phyloP scores from a whole-genome alignment of 2,888 invertebrate species.

The Pristionchus exspectatus region DNA sequence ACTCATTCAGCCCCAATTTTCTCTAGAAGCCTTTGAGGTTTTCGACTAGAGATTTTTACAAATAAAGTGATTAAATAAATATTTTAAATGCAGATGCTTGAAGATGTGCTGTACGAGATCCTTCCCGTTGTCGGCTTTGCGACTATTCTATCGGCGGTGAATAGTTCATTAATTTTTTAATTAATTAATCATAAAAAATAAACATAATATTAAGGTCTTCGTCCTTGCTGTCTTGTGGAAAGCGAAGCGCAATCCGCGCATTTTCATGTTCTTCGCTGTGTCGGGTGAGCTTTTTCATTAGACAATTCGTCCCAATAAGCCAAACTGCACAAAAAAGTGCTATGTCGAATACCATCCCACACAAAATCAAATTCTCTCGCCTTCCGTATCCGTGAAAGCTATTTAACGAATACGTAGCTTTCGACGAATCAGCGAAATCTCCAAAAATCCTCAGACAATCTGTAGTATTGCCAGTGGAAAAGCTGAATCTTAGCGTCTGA shows the following conservation, averaged over 20 bases:
- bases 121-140: slow-evolving; percentile 64
- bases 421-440: too few species aligned
- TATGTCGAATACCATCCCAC: not conserved
- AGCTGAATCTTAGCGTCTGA: too few species aligned
- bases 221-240: slow-evolving; percentile 7
- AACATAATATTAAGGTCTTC: not conserved
- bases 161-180: not conserved
- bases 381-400: too few species aligned
- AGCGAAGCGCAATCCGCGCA: slow-evolving; percentile 17
- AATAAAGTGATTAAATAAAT: not conserved
- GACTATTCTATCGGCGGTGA: not conserved
- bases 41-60: not conserved
- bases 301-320: not conserved
- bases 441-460: too few species aligned
- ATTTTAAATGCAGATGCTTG: slow-evolving; percentile 59
- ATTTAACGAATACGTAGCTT: too few species aligned
- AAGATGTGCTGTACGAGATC: slow-evolving; percentile 67
- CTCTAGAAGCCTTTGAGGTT: too few species aligned
- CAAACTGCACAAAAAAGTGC: too few species aligned
- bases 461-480: too few species aligned
- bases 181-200: not conserved
- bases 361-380: not conserved
- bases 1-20: too few species aligned
- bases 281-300: slow-evolving; percentile 19
- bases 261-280: slow-evolving; percentile 37